Evolutionary conservation across 2,888 invertebrate genomes (phyloP).

Genomic region (Hybos culiciformis): DNA sequence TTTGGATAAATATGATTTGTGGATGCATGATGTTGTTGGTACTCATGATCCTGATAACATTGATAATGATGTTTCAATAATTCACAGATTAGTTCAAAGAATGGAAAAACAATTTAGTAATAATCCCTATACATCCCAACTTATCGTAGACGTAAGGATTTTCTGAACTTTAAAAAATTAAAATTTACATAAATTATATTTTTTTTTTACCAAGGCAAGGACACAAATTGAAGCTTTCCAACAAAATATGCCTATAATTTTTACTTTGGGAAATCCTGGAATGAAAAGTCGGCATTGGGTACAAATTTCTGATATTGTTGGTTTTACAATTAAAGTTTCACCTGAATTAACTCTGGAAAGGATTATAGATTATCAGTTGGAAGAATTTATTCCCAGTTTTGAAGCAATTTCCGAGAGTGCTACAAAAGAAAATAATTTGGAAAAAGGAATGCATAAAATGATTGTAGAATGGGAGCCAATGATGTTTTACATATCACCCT

Average conservation of each 20-base stretch:
- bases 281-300: conserved; percentile 90
- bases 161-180: too few species aligned
- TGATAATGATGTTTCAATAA: conserved; percentile 41
- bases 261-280: conserved; percentile 88
- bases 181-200: neutral
- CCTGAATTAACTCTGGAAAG: conserved; percentile 68
- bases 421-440: conserved; percentile 87
- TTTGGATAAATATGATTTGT: conserved; percentile 62
- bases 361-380: conserved; percentile 79
- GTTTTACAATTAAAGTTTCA: conserved; percentile 79
- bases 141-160: conserved; percentile 45
- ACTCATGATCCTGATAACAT: conserved; percentile 79
- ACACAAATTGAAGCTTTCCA: conserved; percentile 74
- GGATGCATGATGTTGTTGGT: conserved; percentile 77
- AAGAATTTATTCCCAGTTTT: conserved; percentile 78
- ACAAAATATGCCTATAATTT: conserved; percentile 78
- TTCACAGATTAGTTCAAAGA: conserved; percentile 60
- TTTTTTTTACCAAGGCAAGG: conserved; percentile 18
- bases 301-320: conserved; percentile 85
- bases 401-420: conserved; percentile 88
- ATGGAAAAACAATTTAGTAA: conserved; percentile 77
- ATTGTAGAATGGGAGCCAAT: conserved; percentile 79
- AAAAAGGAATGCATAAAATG: conserved; percentile 81
- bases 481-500: conserved; percentile 50
- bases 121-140: conserved; percentile 54